Evolutionary conservation across 1,140 invertebrate species (phyloP).

Genomic region (Aphidius ervi): DNA sequence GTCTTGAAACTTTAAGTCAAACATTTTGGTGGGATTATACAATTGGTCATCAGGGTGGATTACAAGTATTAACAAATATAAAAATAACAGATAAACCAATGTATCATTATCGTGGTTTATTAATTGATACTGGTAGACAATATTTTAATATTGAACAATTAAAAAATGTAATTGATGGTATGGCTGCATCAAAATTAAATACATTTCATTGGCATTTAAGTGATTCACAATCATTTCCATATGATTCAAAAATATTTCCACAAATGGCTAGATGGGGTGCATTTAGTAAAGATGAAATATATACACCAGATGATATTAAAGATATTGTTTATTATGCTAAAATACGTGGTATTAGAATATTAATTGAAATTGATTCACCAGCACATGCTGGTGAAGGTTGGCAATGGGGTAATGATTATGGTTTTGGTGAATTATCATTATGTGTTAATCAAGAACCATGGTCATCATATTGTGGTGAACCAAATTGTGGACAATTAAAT

Average conservation of each 20-base stretch:
- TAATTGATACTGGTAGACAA: slow-evolving; percentile 74
- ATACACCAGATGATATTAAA: slow-evolving; percentile 65
- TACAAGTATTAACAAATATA: slow-evolving; percentile 54
- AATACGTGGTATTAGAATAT: slow-evolving; percentile 67
- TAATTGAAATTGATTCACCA: slow-evolving; percentile 81
- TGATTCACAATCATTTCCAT: slow-evolving; percentile 81
- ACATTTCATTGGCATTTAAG: slow-evolving; percentile 83
- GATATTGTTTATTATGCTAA: slow-evolving; percentile 69
- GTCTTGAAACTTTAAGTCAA: slow-evolving; percentile 73
- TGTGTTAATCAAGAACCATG: slow-evolving; percentile 73
- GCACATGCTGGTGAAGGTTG: slow-evolving; percentile 80
- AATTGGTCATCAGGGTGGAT: slow-evolving; percentile 55
- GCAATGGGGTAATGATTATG: slow-evolving; percentile 70
- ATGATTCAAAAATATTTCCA: slow-evolving; percentile 67
- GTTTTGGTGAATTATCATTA: slow-evolving; percentile 66
- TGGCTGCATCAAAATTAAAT: slow-evolving; percentile 80
- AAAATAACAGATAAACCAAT: slow-evolving; percentile 64
- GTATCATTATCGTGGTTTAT: slow-evolving; percentile 67
- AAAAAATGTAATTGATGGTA: slow-evolving; percentile 70
- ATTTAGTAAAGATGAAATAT: slow-evolving; percentile 65
- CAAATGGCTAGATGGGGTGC: slow-evolving; percentile 73
- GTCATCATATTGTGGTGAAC: slow-evolving; percentile 72
- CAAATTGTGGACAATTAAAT: slow-evolving; percentile 82
- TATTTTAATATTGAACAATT: slow-evolving; percentile 65
- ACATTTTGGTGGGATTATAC: slow-evolving; percentile 73